Base-by-base conservation (phyloP, 1,140 invertebrate species). In the Venturia canescens region DNA sequence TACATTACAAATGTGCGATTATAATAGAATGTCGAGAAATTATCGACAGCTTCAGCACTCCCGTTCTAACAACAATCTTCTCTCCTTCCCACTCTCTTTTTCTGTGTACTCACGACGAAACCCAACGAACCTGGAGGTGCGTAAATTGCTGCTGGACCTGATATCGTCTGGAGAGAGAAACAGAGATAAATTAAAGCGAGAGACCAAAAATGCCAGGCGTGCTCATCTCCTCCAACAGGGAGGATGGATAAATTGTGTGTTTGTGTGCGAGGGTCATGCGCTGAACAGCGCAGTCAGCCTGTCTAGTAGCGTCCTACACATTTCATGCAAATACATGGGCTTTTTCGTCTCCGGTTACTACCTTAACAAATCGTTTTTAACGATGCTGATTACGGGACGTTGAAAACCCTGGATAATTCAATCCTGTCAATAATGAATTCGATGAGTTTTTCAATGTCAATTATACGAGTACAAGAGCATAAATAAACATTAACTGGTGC, bases 301-400 rank as follows among this genome's bases (percentile, higher is more conserved):
- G 50, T 53, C 50, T 53, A 53, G 50, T n/a, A 53, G n/a, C n/a
- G 15, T 53, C n/a, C 50, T n/a, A 53, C 50, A 53, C n/a, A 53
- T 53, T 53, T 53, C 15, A 53, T 16, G 15, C 2, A 53, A 53
- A 53, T 53, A 53, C 3, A 53, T 53, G 50, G 50, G 50, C 50
- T 7, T 34, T 34, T 34, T 34, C 7, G 31, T 34, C 3, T 34
- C 31, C 7, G 7, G 7, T n/a, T 7, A 34, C 31, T 7, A 34
- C 31, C 31, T 34, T 34, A 34, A 34, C 7, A 3, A 34, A 3
- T 34, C 3, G 31, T 7, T 34, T 3, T 34, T 34, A 3, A 7
- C 3, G 7, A 34, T 3, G 31, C 3, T 34, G 31, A 7, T 34
- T 34, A 34, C 3, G 3, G 7, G 31, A 3, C 7, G 31, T 34